Evolutionary conservation across 2,113 vertebrate species (phyloP), one percentile per base, ranked within the genome.

Genomic region (Phrynosoma blainvillii): DNA sequence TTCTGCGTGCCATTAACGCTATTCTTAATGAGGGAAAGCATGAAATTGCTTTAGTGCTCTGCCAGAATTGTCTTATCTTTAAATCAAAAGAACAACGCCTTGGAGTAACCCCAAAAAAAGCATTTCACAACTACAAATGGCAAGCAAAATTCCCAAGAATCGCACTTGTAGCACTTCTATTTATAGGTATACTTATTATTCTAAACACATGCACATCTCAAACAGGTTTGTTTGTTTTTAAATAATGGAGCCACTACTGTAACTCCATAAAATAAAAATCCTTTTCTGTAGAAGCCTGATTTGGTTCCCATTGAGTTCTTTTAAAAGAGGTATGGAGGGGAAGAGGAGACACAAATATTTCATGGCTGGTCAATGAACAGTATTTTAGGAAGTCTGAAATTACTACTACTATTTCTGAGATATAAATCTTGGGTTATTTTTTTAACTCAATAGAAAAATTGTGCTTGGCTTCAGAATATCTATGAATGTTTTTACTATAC

Each of bases 51-150:
- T 96, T 96, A 96, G 96, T 95, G 94, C 89, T 88, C 90, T 96
- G 96, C 96, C 96, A 97, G 96, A 95, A 96, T 96, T 95, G 95
- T 96, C 96, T 96, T 96, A 96, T 96, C 96, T 96, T 93, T 95
- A 93, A 95, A 93, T 95, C 95, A 93, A 96, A 95, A 96, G 96
- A 97, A 96, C 93, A 95, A 95, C 95, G 94, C 91, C 92, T 96
- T 95, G 96, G 96, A 97, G 89, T 88, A 90, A 95, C 92, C 95
- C 96, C 96, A 96, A 96, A 95, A 96, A 95, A 96, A 96, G 92
- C 94, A 96, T 84, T 92, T 90, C 93, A 94, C 96, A 96, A 95
- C 94, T 91, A 86, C 92, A 92, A 94, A 93, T 91, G 90, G 89
- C 94, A 95, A 95, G 95, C 96, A 96, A 94, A 95, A 95, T 93